phyloP scores from a whole-genome alignment of 2,797 vertebrate species.

The Tapirus indicus region DNA sequence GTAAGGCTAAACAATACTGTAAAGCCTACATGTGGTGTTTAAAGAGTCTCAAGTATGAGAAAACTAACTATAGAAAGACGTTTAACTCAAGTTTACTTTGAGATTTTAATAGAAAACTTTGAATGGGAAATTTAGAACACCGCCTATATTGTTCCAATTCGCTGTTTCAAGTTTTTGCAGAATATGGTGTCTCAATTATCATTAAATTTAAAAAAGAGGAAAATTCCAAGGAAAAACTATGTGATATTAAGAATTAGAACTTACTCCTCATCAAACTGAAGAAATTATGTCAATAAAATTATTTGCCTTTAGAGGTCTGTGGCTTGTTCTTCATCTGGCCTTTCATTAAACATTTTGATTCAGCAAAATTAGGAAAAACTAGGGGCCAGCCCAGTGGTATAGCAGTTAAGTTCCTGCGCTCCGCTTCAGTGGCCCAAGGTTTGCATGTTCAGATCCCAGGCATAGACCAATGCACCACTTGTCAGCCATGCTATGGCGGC shows the following conservation, averaged over 20 bases:
- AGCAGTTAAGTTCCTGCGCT: no score
- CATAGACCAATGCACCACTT: no score
- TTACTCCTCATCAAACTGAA: conserved; percentile 10
- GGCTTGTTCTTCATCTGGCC: not conserved
- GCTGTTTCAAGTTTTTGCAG: conserved; percentile 28
- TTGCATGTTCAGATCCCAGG: no score
- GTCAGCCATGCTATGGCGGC: no score
- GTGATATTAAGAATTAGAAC: conserved; percentile 28
- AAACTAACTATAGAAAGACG: not conserved
- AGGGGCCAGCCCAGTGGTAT: no score
- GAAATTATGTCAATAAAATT: conserved; percentile 24
- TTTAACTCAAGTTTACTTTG: conserved; percentile 23
- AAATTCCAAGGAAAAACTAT: not conserved
- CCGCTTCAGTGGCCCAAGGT: no score
- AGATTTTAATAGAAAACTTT: conserved; percentile 33
- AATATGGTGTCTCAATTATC: not conserved
- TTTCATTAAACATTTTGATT: not conserved
- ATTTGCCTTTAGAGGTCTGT: not conserved
- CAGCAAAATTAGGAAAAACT: conserved; percentile 28
- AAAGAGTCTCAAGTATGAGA: not conserved
- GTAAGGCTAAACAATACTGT: not conserved
- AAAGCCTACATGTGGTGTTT: not conserved
- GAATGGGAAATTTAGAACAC: conserved; percentile 19
- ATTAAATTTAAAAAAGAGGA: not conserved
- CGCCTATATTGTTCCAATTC: not conserved